These are phyloP conservation scores for Aphaenogaster rudis DNA, from an alignment of 1,140 invertebrate genomes.

Conservation along the genomic window DNA sequence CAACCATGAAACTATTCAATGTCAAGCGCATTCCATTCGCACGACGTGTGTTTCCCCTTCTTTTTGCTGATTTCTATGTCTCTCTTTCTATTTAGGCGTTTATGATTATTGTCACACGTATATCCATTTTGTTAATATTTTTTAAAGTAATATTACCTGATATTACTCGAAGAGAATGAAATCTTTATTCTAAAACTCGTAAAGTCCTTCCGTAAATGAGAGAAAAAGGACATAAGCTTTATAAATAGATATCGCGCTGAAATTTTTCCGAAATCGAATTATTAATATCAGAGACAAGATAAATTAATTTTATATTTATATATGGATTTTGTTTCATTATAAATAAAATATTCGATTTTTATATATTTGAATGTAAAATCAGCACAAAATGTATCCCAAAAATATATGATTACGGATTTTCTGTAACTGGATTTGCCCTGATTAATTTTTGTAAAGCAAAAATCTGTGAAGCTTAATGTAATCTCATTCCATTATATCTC, in stretches of 20 bases:
- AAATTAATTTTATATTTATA: not conserved
- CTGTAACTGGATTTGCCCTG: not conserved
- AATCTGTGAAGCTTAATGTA: not conserved
- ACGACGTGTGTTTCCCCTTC: constrained; percentile 3
- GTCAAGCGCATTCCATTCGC: constrained; percentile 76
- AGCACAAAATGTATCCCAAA: not conserved
- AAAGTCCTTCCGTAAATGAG: not conserved
- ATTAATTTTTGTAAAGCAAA: not conserved
- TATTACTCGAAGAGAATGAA: not conserved
- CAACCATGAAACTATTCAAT: constrained; percentile 79
- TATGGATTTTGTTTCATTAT: not conserved
- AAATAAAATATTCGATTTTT: not conserved
- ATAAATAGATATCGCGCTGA: too few species aligned
- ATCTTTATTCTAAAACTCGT: not conserved
- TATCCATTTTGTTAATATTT: not conserved
- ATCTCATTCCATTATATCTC: not conserved
- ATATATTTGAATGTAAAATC: not conserved
- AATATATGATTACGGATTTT: not conserved
- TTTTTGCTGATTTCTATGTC: not conserved
- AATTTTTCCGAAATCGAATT: not conserved
- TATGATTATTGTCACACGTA: not conserved
- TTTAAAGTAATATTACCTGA: not conserved
- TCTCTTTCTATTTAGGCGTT: not conserved
- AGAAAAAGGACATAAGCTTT: not conserved
- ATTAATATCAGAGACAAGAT: not conserved